phyloP scores from a whole-genome alignment of 2,797 vertebrate species.

The Hippopotamyrus pictus region DNA sequence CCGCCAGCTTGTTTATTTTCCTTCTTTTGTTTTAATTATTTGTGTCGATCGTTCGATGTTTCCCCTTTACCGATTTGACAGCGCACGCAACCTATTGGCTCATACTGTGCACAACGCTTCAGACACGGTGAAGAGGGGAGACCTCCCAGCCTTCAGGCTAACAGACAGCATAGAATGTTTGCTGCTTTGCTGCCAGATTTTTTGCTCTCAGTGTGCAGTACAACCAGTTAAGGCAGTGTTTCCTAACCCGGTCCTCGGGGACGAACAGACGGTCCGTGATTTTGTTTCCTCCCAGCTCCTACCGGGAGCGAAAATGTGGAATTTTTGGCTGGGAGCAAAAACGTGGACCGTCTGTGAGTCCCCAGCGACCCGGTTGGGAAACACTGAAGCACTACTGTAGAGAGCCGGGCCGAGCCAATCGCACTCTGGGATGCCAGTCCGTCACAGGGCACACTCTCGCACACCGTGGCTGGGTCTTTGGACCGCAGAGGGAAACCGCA shows the following conservation, averaged over 20 bases:
- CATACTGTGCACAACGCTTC: background rate
- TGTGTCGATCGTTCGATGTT: background rate
- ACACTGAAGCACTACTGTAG: background rate
- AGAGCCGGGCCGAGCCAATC: background rate
- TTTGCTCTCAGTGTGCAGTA: background rate
- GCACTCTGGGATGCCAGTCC: background rate
- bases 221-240: background rate
- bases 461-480: background rate
- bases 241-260: background rate
- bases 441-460: background rate
- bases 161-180: background rate
- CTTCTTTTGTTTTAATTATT: background rate
- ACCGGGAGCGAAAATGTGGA: background rate
- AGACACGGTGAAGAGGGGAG: background rate
- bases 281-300: background rate
- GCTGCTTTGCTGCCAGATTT: background rate
- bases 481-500: background rate
- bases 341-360: background rate
- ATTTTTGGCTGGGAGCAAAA: background rate
- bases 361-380: background rate
- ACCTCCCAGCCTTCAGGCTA: background rate
- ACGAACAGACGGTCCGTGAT: background rate
- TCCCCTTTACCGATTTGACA: background rate
- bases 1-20: background rate
- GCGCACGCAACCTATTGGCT: background rate